These are phyloP conservation scores for Ctenopoma kingsleyae DNA, from an alignment of 2,797 vertebrate species.

Conservation along the genomic window DNA sequence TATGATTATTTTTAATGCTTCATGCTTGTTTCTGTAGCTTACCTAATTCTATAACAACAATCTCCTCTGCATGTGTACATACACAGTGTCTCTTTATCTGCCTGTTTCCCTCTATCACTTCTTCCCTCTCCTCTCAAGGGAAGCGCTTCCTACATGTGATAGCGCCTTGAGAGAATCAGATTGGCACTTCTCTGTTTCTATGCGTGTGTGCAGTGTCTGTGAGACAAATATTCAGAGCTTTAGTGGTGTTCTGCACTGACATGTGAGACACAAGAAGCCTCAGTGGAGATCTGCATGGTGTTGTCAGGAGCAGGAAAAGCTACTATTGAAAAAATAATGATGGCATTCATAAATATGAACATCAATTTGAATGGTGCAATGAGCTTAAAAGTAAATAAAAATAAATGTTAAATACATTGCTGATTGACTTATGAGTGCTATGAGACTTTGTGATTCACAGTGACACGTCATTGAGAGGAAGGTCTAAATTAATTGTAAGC, in stretches of 20 bases:
- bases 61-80: constrained; percentile 11
- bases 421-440: not conserved
- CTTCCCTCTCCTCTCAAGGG: constrained; percentile 40
- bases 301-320: constrained; percentile 32
- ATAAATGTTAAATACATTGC: constrained; percentile 26
- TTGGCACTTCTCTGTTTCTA: constrained; percentile 43
- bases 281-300: constrained; percentile 29
- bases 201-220: constrained; percentile 25
- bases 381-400: constrained; percentile 36
- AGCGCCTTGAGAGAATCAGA: constrained; percentile 50
- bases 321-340: constrained; percentile 29
- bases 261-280: constrained; percentile 26
- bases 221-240: constrained; percentile 39
- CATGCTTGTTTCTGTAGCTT: not conserved
- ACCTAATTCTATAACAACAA: not conserved
- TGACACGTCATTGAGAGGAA: constrained; percentile 19
- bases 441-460: constrained; percentile 21
- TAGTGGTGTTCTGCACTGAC: constrained; percentile 29
- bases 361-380: constrained; percentile 17
- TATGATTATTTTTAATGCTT: not conserved
- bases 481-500: constrained; percentile 34
- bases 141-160: constrained; percentile 46
- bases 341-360: constrained; percentile 33
- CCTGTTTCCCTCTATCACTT: constrained; percentile 46
- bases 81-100: constrained; percentile 41